Evolutionary conservation across 2,113 vertebrate genomes (phyloP).

Genomic region (Percopsis transmontana): DNA sequence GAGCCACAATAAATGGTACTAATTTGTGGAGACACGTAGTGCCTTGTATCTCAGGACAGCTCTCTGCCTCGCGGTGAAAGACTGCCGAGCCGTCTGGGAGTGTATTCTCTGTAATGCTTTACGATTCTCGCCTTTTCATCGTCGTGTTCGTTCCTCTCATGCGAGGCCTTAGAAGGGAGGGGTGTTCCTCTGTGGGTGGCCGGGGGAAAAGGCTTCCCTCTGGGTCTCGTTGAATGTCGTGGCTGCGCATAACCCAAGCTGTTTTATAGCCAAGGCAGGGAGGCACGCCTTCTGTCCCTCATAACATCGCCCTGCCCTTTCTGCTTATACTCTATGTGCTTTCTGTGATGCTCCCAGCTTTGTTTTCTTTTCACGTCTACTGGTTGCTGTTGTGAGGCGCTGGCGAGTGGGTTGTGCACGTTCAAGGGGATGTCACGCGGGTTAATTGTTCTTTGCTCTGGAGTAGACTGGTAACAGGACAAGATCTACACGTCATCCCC

Average conservation of each 20-base stretch:
- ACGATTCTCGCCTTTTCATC: constrained; percentile 20
- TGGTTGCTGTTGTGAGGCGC: neutral
- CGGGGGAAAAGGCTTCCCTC: constrained; percentile 32
- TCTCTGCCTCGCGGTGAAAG: constrained; percentile 43
- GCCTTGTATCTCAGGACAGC: constrained; percentile 58
- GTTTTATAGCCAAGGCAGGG: constrained; percentile 36
- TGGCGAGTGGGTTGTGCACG: neutral
- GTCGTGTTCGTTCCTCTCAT: constrained; percentile 1
- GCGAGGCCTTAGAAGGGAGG: too few species aligned
- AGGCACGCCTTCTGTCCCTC: constrained; percentile 11
- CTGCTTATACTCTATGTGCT: constrained; percentile 8
- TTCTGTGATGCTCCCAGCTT: neutral
- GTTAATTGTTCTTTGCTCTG: neutral
- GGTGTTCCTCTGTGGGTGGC: constrained; percentile 21
- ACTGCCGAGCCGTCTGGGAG: constrained; percentile 48
- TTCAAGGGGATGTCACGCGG: neutral
- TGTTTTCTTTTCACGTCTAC: neutral
- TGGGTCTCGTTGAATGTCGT: constrained; percentile 45
- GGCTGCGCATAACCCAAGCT: constrained; percentile 52
- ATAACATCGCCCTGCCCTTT: neutral
- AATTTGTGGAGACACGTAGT: constrained; percentile 42
- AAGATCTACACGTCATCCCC: too few species aligned
- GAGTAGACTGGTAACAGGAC: neutral
- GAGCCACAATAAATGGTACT: constrained; percentile 46
- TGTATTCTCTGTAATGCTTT: neutral